Base-by-base conservation (phyloP, 2,888 invertebrate genomes). In the Allygus modestus region DNA sequence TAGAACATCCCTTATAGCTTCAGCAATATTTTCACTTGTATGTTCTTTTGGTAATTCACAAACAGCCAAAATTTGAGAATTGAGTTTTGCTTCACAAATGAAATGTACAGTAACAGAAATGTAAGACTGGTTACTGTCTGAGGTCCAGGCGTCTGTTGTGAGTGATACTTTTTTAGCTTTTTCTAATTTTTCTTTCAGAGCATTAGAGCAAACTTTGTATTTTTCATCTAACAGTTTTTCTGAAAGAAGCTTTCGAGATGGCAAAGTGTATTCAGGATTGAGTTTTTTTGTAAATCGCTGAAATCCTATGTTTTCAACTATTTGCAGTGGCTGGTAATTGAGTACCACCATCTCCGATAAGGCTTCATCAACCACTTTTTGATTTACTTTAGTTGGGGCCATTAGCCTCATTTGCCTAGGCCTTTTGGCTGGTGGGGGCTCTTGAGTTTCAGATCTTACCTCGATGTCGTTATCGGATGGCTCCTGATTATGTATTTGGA, bases 91-190 rank as follows among this genome's bases (percentile, higher is more conserved):
- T 17, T 75, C 75, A 9, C 15, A 5, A 37, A 75, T 20, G n/a
- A 33, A 75, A 75, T 75, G 75, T 9, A 20, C 43, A 43, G n/a
- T 41, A 1, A 75, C 43, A 15, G 75, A 11, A 2, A 75, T 1
- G 41, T 75, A 75, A n/a, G 75, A 1, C 9, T 37, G 1, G 1
- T 20, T 20, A 17, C 75, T 75, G 20, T 75, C 75, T n/a, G 75
- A 75, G 5, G 75, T 75, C 75, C 75, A 75, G 43, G 41, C 41
- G 75, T 75, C 75, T 11, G 75, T 41, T 1, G 75, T 75, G 15
- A 75, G 4, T 15, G 43, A 11, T 75, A 75, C 43, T 43, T 75
- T 43, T 75, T 75, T 12, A 9, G 20, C 75, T 75, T 37, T 7
- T 11, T 20, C 41, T 1, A 75, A 20, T n/a, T 2, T 75, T 75